Base-by-base conservation (phyloP, 2,888 invertebrate genomes). In the Endomychus coccineus region DNA sequence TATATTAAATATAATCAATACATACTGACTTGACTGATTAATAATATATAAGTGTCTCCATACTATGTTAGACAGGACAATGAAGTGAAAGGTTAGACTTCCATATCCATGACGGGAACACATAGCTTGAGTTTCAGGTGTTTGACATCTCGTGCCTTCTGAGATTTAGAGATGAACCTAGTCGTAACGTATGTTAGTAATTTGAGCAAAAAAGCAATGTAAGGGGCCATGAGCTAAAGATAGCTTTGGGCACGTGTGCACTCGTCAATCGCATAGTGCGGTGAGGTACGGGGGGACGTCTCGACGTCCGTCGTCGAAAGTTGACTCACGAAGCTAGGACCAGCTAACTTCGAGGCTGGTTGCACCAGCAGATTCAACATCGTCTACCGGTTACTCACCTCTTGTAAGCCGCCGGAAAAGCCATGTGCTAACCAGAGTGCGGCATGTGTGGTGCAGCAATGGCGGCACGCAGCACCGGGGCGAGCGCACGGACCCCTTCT, bases 181-280 rank as follows among this genome's bases (percentile, higher is more conserved):
- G n/a, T n/a, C n/a, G n/a, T n/a, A n/a, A n/a, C n/a, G n/a, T n/a
- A n/a, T n/a, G n/a, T n/a, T n/a, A n/a, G n/a, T n/a, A n/a, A n/a
- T n/a, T n/a, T n/a, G n/a, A n/a, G n/a, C n/a, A n/a, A n/a, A n/a
- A n/a, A n/a, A n/a, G n/a, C n/a, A n/a, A n/a, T n/a, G n/a, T n/a
- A n/a, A n/a, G 62, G 62, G 63, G 63, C 61, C 61, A 52, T 52
- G 61, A 55, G 58, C 64, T 66, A 66, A 62, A 63, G 61, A 62
- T 66, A 66, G 64, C 46, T 56, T 51, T 57, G 54, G 64, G 64
- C 64, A 66, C 66, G 66, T 66, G 66, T 57, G 58, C 56, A 56
- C 44, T 43, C 39, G 39, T 40, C 41, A 39, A 30, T 39, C 24
- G 16, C 30, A 34, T 23, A 17, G 32, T 19, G 16, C 15, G 11